Evolutionary conservation across 2,888 invertebrate genomes (phyloP), one percentile per base, ranked within the genome.

Genomic region (Oconnorella tubifera): DNA sequence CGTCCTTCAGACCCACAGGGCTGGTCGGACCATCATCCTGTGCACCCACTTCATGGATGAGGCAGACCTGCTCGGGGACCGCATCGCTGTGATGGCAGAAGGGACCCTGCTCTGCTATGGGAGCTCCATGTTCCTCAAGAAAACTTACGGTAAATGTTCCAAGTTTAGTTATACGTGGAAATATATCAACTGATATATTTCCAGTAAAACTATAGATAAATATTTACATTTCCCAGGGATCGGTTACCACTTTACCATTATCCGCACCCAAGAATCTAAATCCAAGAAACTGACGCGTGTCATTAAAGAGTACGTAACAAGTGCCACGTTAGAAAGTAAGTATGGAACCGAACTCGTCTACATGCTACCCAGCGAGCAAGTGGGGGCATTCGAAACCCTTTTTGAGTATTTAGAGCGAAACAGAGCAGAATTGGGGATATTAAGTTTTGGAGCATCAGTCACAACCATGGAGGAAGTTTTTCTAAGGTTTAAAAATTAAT

Each of bases 391-490:
- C 67, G 70, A 75, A 50, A 68, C 59, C 6, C 70, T 81, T 49
- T 79, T 81, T 60, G 65, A 62, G n/a, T 73, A 74, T 6, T 65
- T 81, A 31, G 81, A 81, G 63, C 56, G 67, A 4, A 69, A 69
- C 27, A 75, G 73, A 19, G 77, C 62, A 3, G 55, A 80, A 0
- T 83, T 92, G 25, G 87, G 87, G 10, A 86, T 90, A 59, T 86
- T 86, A 67, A 89, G 90, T 75, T 94, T 90, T 79, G 93, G 93
- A 4, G 87, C 92, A 28, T 87, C 90, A 10, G 87, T 92, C 25
- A 92, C 92, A 1, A 91, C 92, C 0, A 84, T 94, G 82, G 93
- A 94, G 83, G 93, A 94, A 83, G 93, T 94, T 6, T 81, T 81
- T 66, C 70, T 81, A 14, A 78, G 77, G 80, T 79, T n/a, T n/a